These are phyloP conservation scores for Vimba vimba DNA, from an alignment of 2,113 vertebrate species.

Conservation along the genomic window DNA sequence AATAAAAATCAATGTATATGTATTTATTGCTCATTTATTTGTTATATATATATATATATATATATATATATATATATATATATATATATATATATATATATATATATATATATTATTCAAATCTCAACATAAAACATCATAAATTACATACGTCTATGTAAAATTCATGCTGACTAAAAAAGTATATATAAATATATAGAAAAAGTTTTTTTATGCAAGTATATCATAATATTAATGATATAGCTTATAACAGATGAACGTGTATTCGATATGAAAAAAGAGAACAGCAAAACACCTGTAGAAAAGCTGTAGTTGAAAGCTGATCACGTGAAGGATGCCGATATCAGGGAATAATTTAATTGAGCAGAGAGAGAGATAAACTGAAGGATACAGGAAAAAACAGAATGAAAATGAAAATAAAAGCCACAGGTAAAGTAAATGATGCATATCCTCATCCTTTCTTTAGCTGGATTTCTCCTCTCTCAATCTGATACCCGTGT, in stretches of 20 bases:
- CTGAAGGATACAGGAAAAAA: neutral
- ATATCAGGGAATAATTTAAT: neutral
- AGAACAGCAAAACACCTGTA: neutral
- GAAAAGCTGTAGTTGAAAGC: neutral
- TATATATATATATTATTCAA: neutral
- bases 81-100: neutral
- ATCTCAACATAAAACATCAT: neutral
- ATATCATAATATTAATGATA: neutral
- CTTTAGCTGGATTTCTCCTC: neutral
- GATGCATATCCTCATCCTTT: neutral
- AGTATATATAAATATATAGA: neutral
- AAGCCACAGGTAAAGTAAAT: neutral
- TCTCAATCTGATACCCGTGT: conserved; percentile 69
- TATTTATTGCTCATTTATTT: neutral
- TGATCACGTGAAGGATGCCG: neutral
- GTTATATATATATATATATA: neutral
- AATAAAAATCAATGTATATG: neutral
- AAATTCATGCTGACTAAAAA: neutral
- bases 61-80: neutral
- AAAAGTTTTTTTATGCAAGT: neutral
- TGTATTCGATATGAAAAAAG: neutral
- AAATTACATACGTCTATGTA: neutral
- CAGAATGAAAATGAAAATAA: neutral
- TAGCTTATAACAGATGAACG: neutral
- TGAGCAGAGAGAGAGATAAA: neutral